These are phyloP conservation scores for Amphipoea lucens DNA, from an alignment of 2,888 invertebrate genomes.

Conservation along the genomic window DNA sequence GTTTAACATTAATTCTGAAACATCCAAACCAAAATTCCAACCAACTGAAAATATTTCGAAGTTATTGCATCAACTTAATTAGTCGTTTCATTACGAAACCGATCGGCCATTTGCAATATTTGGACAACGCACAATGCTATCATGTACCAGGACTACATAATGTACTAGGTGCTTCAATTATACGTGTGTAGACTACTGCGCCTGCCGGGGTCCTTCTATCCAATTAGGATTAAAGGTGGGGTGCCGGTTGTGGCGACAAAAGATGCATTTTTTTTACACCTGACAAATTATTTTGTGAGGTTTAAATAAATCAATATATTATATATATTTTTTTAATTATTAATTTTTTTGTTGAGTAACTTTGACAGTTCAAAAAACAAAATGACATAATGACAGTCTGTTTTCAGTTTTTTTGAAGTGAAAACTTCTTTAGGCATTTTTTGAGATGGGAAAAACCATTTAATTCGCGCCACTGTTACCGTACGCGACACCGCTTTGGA, in stretches of 20 bases:
- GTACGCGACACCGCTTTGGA: too few species aligned
- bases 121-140: conserved; percentile 57
- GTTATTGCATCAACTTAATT: conserved; percentile 50
- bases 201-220: conserved; percentile 81
- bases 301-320: not conserved
- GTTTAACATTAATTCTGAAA: not conserved
- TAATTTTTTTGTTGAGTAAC: not conserved
- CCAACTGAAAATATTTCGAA: conserved; percentile 9
- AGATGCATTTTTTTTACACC: not conserved
- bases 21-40: not conserved
- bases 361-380: not conserved
- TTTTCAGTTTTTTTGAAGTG: not conserved
- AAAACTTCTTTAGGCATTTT: too few species aligned
- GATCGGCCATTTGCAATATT: conserved; percentile 56
- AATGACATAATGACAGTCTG: not conserved
- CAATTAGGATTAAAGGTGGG: conserved; percentile 85
- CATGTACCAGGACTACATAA: conserved; percentile 48
- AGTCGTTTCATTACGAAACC: conserved; percentile 47
- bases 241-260: conserved; percentile 65
- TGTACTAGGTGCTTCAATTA: conserved; percentile 75
- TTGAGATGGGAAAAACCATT: too few species aligned
- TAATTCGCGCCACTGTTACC: too few species aligned
- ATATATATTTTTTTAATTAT: not conserved
- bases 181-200: conserved; percentile 79
- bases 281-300: not conserved